Percentiles rank a stretch among this genome's conserved stretches.
phyloP scores from a whole-genome alignment of 2,113 vertebrate species.

The Corapipo altera region DNA sequence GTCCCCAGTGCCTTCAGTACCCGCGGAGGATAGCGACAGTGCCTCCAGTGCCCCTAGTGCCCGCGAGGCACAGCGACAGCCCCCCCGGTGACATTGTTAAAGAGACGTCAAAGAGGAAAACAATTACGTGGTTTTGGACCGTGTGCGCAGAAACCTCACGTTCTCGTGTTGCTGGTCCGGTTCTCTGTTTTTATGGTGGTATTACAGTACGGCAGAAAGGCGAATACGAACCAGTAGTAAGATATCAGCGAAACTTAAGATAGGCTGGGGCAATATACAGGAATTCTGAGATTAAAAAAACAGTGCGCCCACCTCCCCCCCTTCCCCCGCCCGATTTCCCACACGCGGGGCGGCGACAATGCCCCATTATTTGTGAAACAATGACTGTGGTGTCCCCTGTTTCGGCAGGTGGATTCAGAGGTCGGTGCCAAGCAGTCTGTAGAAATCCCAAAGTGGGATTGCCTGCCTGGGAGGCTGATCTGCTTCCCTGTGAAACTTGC shows the following conservation, averaged over 20 bases:
- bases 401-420: fast-evolving
- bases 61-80: background rate
- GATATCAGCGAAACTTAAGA: background rate
- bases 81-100: background rate
- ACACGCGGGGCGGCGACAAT: background rate
- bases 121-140: background rate
- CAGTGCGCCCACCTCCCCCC: background rate
- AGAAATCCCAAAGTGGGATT: background rate
- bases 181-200: background rate
- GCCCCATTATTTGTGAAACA: fast-evolving
- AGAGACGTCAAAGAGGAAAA: background rate
- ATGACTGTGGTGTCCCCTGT: fast-evolving
- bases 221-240: background rate
- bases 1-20: no score
- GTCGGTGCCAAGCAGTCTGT: fast-evolving
- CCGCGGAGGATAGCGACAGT: no score
- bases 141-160: no score
- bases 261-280: no score
- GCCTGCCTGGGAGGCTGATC: fast-evolving
- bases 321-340: fast-evolving
- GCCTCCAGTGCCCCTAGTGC: background rate
- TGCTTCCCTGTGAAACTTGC: background rate
- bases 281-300: background rate
- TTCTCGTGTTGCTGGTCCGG: background rate
- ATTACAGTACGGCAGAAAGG: background rate